phyloP scores from a whole-genome alignment of 2,888 invertebrate species.

The Rapana venosa region DNA sequence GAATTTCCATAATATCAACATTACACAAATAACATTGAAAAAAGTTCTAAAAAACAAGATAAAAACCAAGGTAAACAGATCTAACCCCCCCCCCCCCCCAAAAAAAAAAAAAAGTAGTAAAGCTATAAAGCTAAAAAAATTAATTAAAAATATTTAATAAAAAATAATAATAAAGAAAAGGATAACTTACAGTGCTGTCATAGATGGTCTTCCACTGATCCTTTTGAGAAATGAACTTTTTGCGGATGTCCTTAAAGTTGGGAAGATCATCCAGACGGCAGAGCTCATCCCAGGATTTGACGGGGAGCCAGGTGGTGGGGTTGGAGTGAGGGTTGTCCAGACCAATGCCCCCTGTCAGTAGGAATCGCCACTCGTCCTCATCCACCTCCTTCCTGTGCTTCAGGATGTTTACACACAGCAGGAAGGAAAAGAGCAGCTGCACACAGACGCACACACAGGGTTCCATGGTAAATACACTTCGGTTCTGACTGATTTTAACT shows the following conservation, averaged over 20 bases:
- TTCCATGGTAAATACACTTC: background rate
- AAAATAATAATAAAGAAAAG: too few species aligned
- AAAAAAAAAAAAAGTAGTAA: too few species aligned
- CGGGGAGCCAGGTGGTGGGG: conserved; percentile 89
- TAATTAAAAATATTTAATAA: too few species aligned
- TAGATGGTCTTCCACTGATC: conserved; percentile 83
- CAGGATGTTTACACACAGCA: conserved; percentile 79
- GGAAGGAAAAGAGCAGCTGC: conserved; percentile 79
- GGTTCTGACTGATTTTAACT: too few species aligned
- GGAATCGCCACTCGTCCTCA: conserved; percentile 89
- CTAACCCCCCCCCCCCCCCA: too few species aligned
- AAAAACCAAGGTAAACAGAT: too few species aligned
- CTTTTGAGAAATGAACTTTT: conserved; percentile 75
- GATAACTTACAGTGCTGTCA: conserved; percentile 82
- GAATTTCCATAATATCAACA: too few species aligned
- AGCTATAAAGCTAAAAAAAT: too few species aligned
- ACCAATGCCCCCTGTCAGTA: conserved; percentile 91
- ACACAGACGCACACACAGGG: conserved; percentile 38
- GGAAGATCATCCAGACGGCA: conserved; percentile 77
- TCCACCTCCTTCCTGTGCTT: conserved; percentile 77
- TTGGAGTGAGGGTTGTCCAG: conserved; percentile 87
- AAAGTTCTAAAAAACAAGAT: too few species aligned
- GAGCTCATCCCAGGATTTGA: conserved; percentile 83
- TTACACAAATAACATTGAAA: too few species aligned
- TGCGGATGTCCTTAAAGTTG: conserved; percentile 74